Conservation (phyloP, 2,888 invertebrate genomes). For the Drosophila nigritarsus region DNA sequence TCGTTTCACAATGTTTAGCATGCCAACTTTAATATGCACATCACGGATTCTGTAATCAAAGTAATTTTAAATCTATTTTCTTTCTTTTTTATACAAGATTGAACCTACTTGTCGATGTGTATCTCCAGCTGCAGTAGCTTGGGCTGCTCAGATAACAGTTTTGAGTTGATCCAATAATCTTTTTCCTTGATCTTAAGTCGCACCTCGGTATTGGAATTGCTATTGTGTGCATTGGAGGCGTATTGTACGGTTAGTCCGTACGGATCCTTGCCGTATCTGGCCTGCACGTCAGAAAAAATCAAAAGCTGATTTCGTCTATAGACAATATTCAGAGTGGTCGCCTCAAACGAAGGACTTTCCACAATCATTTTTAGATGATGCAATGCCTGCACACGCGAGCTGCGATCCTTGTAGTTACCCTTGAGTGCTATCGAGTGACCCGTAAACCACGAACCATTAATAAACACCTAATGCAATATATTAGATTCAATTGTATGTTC, state of each 20-base stretch:
- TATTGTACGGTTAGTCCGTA: constrained; percentile 90
- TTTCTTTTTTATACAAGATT: not conserved
- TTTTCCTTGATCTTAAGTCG: constrained; percentile 87
- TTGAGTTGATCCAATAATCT: constrained; percentile 89
- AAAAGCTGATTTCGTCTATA: constrained; percentile 90
- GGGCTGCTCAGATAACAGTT: constrained; percentile 88
- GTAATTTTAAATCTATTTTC: not conserved
- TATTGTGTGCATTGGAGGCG: constrained; percentile 87
- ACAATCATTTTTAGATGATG: constrained; percentile 90
- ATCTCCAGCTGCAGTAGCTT: constrained; percentile 89
- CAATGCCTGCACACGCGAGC: constrained; percentile 88
- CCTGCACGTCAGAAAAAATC: constrained; percentile 89
- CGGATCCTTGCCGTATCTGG: constrained; percentile 87
- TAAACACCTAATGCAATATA: constrained; percentile 87
- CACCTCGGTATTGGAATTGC: constrained; percentile 88
- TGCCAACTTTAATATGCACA: constrained; percentile 89
- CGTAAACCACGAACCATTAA: constrained; percentile 92
- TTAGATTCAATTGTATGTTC: not conserved
- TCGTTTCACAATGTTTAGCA: constrained; percentile 87
- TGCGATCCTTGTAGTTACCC: constrained; percentile 91
- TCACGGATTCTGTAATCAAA: constrained; percentile 89
- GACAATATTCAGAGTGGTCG: constrained; percentile 88
- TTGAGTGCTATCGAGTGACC: constrained; percentile 88
- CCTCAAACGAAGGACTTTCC: constrained; percentile 90
- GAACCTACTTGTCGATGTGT: constrained; percentile 91